Evolutionary conservation across 2,113 vertebrate species (phyloP).

Genomic region (Cynoglossus semilaevis): DNA sequence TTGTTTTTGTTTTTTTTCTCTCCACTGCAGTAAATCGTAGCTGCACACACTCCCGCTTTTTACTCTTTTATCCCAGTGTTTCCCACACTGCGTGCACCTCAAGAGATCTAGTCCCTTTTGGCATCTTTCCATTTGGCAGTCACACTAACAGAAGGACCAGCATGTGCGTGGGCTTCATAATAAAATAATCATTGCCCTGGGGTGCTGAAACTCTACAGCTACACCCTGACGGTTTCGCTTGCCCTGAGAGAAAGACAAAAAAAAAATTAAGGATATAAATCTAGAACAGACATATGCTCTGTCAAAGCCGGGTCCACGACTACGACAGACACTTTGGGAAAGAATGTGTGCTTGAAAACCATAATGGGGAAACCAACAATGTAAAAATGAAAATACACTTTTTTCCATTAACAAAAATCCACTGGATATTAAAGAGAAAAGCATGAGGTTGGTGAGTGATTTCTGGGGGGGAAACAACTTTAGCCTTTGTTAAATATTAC

Average conservation of each 20-base stretch:
- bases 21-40: conserved; percentile 43
- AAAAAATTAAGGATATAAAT: conserved; percentile 18
- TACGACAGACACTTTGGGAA: not conserved
- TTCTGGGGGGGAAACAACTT: too few species aligned
- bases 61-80: conserved; percentile 29
- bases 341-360: too few species aligned
- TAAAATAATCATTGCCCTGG: conserved; percentile 70
- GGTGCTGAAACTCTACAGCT: conserved; percentile 68
- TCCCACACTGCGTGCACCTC: conserved; percentile 67
- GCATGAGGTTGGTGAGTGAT: too few species aligned
- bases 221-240: conserved; percentile 67
- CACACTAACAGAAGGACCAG: conserved; percentile 49
- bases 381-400: too few species aligned
- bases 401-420: too few species aligned
- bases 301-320: not conserved
- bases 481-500: too few species aligned
- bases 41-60: conserved; percentile 29
- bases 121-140: conserved; percentile 58
- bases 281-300: conserved; percentile 22
- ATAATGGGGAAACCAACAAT: too few species aligned
- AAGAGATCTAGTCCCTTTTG: conserved; percentile 57
- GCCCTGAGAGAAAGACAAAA: conserved; percentile 33
- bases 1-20: conserved; percentile 13
- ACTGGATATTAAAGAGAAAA: too few species aligned
- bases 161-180: conserved; percentile 62